Conservation (phyloP, 2,797 vertebrate species). For the Xerus rutilus region DNA sequence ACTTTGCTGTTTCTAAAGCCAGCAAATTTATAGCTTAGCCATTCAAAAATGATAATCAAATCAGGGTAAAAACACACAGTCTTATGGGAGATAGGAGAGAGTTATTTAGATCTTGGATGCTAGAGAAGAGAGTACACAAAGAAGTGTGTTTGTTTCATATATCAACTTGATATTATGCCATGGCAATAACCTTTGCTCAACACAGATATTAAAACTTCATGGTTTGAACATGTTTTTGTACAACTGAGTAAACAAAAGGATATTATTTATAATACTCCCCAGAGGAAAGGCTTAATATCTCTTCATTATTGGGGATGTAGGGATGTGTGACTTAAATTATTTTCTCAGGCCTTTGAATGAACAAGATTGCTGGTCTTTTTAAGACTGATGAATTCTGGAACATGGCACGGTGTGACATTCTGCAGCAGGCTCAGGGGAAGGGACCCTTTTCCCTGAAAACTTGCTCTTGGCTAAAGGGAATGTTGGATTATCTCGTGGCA, state of each 20-base stretch:
- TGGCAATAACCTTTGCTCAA: conserved; percentile 67
- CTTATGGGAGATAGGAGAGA: background rate
- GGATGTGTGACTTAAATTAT: conserved; percentile 59
- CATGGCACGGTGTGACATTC: too few relatives aligned
- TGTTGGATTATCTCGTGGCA: background rate
- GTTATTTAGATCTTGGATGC: background rate
- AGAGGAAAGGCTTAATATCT: conserved; percentile 74
- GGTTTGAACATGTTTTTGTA: conserved; percentile 77
- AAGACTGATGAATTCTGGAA: background rate
- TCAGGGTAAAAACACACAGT: background rate
- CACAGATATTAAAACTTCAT: conserved; percentile 76
- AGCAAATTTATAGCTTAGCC: conserved; percentile 50
- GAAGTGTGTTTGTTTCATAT: conserved; percentile 57
- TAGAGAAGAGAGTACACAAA: background rate
- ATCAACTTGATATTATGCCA: background rate
- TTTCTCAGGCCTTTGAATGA: conserved; percentile 15
- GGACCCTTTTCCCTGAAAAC: background rate
- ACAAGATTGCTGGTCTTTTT: background rate
- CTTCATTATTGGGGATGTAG: conserved; percentile 68
- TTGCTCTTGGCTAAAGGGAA: background rate
- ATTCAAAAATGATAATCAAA: conserved; percentile 66
- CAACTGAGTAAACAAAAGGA: conserved; percentile 80
- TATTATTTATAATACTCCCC: conserved; percentile 78
- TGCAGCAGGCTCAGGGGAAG: background rate
- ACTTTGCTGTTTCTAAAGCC: background rate